Evolutionary conservation across 1,140 invertebrate genomes (phyloP), one percentile per base, ranked within the genome.

Genomic region (Orius insidiosus): DNA sequence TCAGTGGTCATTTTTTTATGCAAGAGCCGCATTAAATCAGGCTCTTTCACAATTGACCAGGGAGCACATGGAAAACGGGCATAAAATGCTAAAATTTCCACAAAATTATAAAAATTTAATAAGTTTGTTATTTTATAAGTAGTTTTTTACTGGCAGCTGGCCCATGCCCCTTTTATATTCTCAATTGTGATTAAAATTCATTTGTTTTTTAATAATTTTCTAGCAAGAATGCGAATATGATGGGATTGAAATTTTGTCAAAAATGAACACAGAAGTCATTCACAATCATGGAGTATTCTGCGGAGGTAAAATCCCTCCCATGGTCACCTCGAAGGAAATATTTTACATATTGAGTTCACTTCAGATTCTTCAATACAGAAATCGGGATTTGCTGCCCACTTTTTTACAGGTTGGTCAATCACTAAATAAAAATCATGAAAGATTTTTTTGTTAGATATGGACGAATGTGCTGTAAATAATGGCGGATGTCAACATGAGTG

Each of bases 401-500:
- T 89, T 60, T 92, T 89, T 55, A 94, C 88, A 50, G 85, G 79
- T 82, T n/a, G n/a, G n/a, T n/a, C n/a, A n/a, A n/a, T n/a, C n/a
- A n/a, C n/a, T n/a, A n/a, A n/a, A n/a, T 6, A 43, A n/a, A 43
- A 18, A 43, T 43, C 14, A 39, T 19, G 9, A 37, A 47, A 7
- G 3, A 19, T 38, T 6, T 13, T 34, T 45, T 13, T 48, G 41
- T 46, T 55, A 80, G 89, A 98, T 64, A 87, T 90, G 65, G 93
- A 98, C 61, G 94, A 98, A 63, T 98, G 94, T 66, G 80, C 86
- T 0, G 75, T 77, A 18, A 84, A 93, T 56, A 97, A 97, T 60
- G 93, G 92, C 1, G 92, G 90, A 0, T 98, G 94, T 62, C 88
- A 97, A 60, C 93, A 98, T 58, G 85, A 95, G 51, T 98, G 94